Evolutionary conservation across 1,140 invertebrate species (phyloP).

Genomic region (Listronotus oregonensis): DNA sequence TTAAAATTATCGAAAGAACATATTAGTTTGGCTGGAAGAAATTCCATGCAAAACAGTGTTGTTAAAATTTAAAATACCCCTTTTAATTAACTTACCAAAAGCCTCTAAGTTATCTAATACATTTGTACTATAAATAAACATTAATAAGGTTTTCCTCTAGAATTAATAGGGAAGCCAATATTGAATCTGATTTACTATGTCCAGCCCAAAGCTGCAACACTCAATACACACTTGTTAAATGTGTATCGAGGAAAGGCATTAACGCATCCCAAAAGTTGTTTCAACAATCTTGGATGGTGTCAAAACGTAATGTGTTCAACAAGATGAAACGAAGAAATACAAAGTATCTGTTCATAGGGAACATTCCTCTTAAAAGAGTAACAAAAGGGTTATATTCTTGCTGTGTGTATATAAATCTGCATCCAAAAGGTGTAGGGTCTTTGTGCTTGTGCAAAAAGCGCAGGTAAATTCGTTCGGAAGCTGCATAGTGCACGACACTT

Average conservation of each 20-base stretch:
- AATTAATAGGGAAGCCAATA: no score
- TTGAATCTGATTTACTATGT: no score
- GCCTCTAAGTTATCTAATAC: no score
- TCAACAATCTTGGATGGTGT: slow-evolving; percentile 21
- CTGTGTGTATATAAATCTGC: slow-evolving; percentile 20
- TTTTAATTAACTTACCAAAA: no score
- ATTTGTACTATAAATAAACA: no score
- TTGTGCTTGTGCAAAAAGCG: slow-evolving; percentile 28
- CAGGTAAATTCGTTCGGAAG: slow-evolving; percentile 32
- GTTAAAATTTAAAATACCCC: no score
- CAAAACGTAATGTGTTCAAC: slow-evolving; percentile 33
- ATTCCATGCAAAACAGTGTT: no score
- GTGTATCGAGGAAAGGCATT: slow-evolving; percentile 7
- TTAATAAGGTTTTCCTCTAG: no score
- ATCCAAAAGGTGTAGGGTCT: slow-evolving; percentile 29
- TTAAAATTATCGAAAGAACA: no score
- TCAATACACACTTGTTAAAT: slow-evolving; percentile 11
- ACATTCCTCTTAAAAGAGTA: slow-evolving; percentile 15
- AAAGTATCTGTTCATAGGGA: slow-evolving; percentile 30
- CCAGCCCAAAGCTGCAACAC: no score
- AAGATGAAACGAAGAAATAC: slow-evolving; percentile 35
- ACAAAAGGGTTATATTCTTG: slow-evolving; percentile 28
- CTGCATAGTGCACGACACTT: slow-evolving; percentile 24
- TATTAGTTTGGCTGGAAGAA: no score
- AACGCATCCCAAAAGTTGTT: slow-evolving; percentile 15